Conservation (phyloP, 1,140 invertebrate genomes). For the Psix sp. region DNA sequence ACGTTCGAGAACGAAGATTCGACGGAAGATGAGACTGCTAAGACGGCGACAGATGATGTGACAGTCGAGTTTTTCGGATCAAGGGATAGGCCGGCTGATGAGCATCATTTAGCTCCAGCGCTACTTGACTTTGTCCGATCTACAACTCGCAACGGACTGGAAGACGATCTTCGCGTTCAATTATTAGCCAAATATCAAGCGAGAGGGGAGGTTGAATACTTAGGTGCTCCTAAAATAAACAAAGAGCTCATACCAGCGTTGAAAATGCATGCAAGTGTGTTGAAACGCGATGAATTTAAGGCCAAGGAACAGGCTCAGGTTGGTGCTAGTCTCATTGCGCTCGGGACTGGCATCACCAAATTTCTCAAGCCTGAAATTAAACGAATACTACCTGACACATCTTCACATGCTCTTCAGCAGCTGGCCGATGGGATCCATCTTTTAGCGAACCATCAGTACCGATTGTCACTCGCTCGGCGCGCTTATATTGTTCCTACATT, state of each 20-base stretch:
- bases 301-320: constrained; percentile 16
- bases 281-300: constrained; percentile 3
- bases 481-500: constrained; percentile 30
- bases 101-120: constrained; percentile 1
- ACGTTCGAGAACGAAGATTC: too few relatives aligned
- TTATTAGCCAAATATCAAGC: constrained; percentile 2
- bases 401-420: constrained; percentile 1
- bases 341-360: constrained; percentile 22
- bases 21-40: too few relatives aligned
- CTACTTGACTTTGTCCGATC: constrained; percentile 6
- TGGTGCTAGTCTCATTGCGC: constrained; percentile 25
- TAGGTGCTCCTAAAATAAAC: constrained; percentile 8
- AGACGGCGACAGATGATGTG: background rate
- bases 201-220: background rate
- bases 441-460: constrained; percentile 26
- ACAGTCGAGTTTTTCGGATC: background rate
- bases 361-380: constrained; percentile 31
- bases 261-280: constrained; percentile 3
- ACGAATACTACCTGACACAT: background rate
- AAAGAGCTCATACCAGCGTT: background rate
- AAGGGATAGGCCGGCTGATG: background rate
- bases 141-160: background rate
- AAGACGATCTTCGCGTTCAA: constrained; percentile 2
- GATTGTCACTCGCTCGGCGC: constrained; percentile 25
- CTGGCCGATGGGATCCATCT: constrained; percentile 29